A percentile compares a stretch with the other conserved stretches of the same genome.
Conservation (phyloP, 2,113 vertebrate genomes). For the Camelus bactrianus region DNA sequence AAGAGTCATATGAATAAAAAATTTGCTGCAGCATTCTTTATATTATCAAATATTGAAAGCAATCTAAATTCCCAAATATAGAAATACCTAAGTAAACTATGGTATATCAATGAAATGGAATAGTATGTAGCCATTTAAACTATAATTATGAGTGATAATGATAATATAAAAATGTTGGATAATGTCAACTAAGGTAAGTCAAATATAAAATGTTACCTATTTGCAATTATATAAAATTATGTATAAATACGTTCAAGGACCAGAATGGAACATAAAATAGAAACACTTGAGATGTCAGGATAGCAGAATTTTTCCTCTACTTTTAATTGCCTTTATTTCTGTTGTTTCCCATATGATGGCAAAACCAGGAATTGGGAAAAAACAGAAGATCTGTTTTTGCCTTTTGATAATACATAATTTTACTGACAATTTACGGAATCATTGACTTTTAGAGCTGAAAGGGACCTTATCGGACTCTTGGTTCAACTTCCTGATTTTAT, state of each 20-base stretch:
- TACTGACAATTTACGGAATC: slow-evolving; percentile 38
- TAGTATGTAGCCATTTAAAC: neutral
- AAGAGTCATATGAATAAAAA: slow-evolving; percentile 31
- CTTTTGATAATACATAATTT: slow-evolving; percentile 37
- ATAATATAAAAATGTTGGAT: neutral
- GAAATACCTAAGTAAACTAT: neutral
- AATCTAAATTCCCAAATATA: slow-evolving; percentile 36
- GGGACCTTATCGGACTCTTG: neutral
- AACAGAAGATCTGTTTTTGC: neutral
- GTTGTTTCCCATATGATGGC: slow-evolving; percentile 21
- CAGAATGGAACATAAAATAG: slow-evolving; percentile 34
- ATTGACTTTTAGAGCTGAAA: slow-evolving; percentile 41
- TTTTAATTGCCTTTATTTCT: slow-evolving; percentile 63
- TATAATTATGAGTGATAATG: slow-evolving; percentile 23
- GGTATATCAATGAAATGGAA: neutral
- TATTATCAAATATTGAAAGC: slow-evolving; percentile 30
- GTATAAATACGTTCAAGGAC: neutral
- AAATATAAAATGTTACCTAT: slow-evolving; percentile 42
- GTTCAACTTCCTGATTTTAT: slow-evolving; percentile 47
- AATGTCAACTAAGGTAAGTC: neutral
- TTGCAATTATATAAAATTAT: slow-evolving; percentile 25
- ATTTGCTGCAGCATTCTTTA: neutral
- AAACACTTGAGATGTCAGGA: neutral
- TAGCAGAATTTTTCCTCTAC: neutral
- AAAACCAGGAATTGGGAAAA: slow-evolving; percentile 45